Base-by-base conservation (phyloP, 2,113 vertebrate genomes). In the Notothenia coriiceps region DNA sequence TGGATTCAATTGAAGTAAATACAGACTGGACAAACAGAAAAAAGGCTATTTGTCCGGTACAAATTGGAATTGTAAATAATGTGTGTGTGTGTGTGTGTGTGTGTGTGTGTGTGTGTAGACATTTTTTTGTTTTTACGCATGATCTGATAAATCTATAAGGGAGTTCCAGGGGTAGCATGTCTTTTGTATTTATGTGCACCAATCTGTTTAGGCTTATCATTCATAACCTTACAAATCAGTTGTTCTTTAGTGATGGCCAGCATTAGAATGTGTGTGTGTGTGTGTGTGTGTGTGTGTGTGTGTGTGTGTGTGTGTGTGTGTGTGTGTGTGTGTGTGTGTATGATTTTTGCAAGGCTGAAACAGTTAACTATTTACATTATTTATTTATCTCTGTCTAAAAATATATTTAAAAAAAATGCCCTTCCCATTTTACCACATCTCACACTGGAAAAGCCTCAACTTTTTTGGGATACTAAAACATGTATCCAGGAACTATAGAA, bases 231-330 rank as follows among this genome's bases (percentile, higher is more conserved):
- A 43, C 18, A 63, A 77, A 35, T 8, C 3, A 60, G 18, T 9
- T 29, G n/a, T 17, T 59, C 55, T 72, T 10, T 50, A 52, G 71
- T 33, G 1, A 40, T 7, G 35, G 47, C 55, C n/a, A 56, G 17
- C 18, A 61, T 89, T 33, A 1, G 63, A 4, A 54, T 65, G 44
- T 57, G 18, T 69, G 67, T 70, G 81, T 85, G 68, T 63, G 22
- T n/a, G 52, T 61, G 51, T 17, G 22, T 67, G 54, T 59, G 54
- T 50, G 33, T 20, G 47, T 52, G 17, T 51, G 17, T n/a, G 50
- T 29, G 9, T 2, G 15, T 56, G 22, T 74, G 65, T 60, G 29
- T 49, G 63, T 13, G 55, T 74, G 49, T 68, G 75, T 18, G 9
- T 46, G 33, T 67, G 56, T 74, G 51, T 69, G 57, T 29, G 59